Percentiles rank a stretch among this genome's conserved stretches.
Conservation (phyloP, 2,797 vertebrate species). For the Argya squamiceps region DNA sequence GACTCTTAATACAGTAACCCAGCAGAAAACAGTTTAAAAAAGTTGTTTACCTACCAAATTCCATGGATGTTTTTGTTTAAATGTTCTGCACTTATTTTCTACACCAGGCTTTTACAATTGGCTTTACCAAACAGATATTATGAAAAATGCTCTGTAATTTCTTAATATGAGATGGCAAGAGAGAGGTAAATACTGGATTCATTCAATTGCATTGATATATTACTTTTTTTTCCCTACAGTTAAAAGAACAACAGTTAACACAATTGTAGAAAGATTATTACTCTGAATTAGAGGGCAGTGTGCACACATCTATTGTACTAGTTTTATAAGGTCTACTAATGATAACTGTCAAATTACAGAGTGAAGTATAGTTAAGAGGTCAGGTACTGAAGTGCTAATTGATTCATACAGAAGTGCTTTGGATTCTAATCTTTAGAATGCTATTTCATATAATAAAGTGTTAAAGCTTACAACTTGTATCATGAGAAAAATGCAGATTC, state of each 20-base stretch:
- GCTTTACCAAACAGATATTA: background rate
- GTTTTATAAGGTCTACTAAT: background rate
- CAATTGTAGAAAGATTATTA: background rate
- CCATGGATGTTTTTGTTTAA: slow-evolving; percentile 8
- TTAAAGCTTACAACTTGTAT: background rate
- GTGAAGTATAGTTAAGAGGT: background rate
- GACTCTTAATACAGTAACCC: background rate
- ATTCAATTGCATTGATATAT: background rate
- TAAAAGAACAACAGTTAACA: background rate
- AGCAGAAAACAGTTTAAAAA: slow-evolving; percentile 1
- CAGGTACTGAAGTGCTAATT: background rate
- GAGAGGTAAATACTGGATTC: background rate
- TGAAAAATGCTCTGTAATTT: background rate
- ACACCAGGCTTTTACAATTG: background rate
- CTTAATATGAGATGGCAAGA: background rate
- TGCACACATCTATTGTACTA: background rate
- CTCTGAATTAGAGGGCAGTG: background rate
- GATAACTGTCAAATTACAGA: background rate
- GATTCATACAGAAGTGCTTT: background rate
- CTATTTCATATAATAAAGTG: background rate
- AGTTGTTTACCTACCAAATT: background rate
- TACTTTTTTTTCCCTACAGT: background rate
- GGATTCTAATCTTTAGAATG: background rate
- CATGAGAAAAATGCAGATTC: background rate
- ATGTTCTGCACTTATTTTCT: background rate